Evolutionary conservation across 1,140 invertebrate genomes (phyloP).

Genomic region (Drosophila ogumai): DNA sequence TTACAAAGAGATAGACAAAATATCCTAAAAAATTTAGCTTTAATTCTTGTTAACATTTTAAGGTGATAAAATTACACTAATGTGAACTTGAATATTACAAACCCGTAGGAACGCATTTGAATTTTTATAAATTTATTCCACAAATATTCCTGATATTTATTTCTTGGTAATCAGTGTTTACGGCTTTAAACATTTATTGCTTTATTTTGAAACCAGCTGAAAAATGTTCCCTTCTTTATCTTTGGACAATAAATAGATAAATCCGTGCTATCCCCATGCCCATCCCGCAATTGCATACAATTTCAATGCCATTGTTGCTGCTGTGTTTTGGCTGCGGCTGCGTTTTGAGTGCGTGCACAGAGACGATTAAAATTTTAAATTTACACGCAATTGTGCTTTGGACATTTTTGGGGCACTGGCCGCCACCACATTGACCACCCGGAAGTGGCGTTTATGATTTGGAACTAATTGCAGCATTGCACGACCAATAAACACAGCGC

Average conservation of each 20-base stretch:
- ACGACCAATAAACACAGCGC: slow-evolving; percentile 62
- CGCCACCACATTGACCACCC: slow-evolving; percentile 43
- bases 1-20: neutral
- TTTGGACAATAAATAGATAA: slow-evolving; percentile 15
- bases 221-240: slow-evolving; percentile 11
- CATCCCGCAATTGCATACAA: slow-evolving; percentile 27
- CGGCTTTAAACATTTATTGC: neutral
- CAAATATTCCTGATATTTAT: neutral
- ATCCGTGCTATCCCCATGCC: slow-evolving; percentile 1
- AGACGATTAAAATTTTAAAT: slow-evolving; percentile 81
- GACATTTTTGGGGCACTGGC: slow-evolving; percentile 7
- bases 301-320: slow-evolving; percentile 55
- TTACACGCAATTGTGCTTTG: slow-evolving; percentile 71
- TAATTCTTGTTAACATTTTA: too few species aligned
- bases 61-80: too few species aligned
- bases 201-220: neutral
- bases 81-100: too few species aligned
- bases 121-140: too few species aligned
- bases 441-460: slow-evolving; percentile 80
- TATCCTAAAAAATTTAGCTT: neutral
- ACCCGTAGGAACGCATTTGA: too few species aligned
- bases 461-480: slow-evolving; percentile 75
- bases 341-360: slow-evolving; percentile 59
- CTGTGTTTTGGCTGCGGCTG: slow-evolving; percentile 48
- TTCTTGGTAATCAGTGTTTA: neutral